Evolutionary conservation across 2,113 vertebrate species (phyloP), one percentile per base, ranked within the genome.

Genomic region (Mesembrinibis cayennensis): DNA sequence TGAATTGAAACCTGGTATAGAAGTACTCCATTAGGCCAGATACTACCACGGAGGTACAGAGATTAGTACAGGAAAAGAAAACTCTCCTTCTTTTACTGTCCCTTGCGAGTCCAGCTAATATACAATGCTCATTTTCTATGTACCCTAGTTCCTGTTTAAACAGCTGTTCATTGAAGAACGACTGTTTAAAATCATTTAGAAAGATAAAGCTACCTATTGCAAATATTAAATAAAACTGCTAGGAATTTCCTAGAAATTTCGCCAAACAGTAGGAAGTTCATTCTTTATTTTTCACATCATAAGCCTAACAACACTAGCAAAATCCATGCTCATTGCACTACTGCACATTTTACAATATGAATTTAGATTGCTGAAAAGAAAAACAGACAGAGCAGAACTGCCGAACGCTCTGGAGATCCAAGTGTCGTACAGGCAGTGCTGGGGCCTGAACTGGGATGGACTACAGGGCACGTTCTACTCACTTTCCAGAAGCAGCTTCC

Each of bases 161-260:
- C 85, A 95, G 80, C 59, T 91, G 66, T 82, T 95, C 80, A 42
- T 17, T 36, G 50, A 76, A 89, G 49, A 85, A 93, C 77, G 56
- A 40, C 44, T 44, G 45, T 47, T 94, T 83, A 61, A 95, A 96
- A 89, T 74, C 0, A 73, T 82, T 94, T 56, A 78, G 65, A 94
- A 87, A 55, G 42, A 74, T 30, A 74, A 83, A 94, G 71, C 66
- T 76, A 70, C 52, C 59, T 90, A 93, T 61, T 90, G 52, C 89
- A 93, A 94, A 42, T 61, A 69, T 90, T 97, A 97, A 96, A 90
- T 88, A 97, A 96, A 96, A 72, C 70, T 73, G 82, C 38, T 62
- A 87, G 40, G 72, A 86, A 70, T 89, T 95, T 92, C 84, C 77
- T 78, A 91, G 74, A 90, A 89, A 97, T 88, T 78, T 72, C 5